Percentiles rank a stretch among this genome's conserved stretches.
Conservation (phyloP, 1,140 invertebrate genomes). For the Drosophila sp. region DNA sequence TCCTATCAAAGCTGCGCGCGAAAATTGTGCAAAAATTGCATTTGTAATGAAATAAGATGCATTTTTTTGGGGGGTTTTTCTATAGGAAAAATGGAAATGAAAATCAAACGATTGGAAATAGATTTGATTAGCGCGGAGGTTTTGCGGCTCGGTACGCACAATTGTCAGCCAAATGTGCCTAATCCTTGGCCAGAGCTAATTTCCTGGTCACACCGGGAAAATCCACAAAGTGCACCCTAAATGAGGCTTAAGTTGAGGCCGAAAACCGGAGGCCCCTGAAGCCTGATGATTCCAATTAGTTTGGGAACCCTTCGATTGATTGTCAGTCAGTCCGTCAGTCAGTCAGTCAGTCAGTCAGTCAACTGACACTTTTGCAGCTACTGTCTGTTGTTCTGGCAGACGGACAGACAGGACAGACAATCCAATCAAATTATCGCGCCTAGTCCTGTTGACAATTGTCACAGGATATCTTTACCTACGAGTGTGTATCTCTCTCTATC, state of each 20-base stretch:
- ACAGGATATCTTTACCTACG: constrained; percentile 37
- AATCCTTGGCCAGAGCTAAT: constrained; percentile 80
- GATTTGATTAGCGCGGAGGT: constrained; percentile 77
- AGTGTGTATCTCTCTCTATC: not conserved
- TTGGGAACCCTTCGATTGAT: constrained; percentile 72
- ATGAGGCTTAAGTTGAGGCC: constrained; percentile 84
- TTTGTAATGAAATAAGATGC: constrained; percentile 20
- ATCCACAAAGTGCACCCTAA: constrained; percentile 84
- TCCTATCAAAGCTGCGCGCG: constrained; percentile 70
- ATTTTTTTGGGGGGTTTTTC: constrained; percentile 55
- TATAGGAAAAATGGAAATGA: constrained; percentile 30
- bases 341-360: constrained; percentile 63
- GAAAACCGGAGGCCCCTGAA: not conserved
- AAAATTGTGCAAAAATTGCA: constrained; percentile 62
- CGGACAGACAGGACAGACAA: constrained; percentile 64
- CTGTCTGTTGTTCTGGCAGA: constrained; percentile 4
- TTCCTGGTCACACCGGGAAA: constrained; percentile 57
- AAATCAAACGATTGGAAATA: constrained; percentile 83
- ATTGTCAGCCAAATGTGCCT: constrained; percentile 84
- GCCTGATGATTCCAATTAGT: constrained; percentile 84
- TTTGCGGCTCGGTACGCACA: constrained; percentile 26
- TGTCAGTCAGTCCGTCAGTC: constrained; percentile 41
- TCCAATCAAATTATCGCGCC: constrained; percentile 84
- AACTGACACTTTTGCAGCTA: constrained; percentile 68
- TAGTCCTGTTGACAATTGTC: constrained; percentile 74